A percentile compares a stretch with the other conserved stretches of the same genome.
Conservation (phyloP, 2,888 invertebrate species). For the Oscheius sp. region DNA sequence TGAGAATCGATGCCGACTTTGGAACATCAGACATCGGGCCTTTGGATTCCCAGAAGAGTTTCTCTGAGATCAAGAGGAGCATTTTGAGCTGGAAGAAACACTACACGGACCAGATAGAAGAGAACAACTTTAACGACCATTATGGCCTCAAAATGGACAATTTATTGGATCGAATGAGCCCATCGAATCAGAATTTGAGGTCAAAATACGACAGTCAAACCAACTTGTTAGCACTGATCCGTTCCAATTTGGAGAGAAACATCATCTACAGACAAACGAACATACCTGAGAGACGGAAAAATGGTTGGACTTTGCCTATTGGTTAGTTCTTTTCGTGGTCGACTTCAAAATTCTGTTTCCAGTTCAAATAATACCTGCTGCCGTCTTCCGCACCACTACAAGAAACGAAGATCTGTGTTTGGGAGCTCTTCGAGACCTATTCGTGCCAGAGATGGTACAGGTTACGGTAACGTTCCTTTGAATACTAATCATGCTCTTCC, state of each 20-base stretch:
- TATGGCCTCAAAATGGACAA: conserved; percentile 11
- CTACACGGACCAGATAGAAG: neutral
- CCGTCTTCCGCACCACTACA: neutral
- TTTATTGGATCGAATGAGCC: conserved; percentile 4
- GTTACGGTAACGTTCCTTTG: neutral
- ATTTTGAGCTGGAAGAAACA: neutral
- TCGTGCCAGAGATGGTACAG: conserved; percentile 9
- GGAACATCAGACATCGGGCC: conserved; percentile 8
- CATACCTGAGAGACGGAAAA: conserved; percentile 40
- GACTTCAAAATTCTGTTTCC: neutral
- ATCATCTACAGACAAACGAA: conserved; percentile 32
- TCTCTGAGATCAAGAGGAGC: neutral
- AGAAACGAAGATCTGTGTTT: conserved; percentile 10
- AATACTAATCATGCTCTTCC: neutral
- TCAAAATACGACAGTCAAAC: conserved; percentile 9
- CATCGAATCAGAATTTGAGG: neutral
- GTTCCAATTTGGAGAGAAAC: conserved; percentile 39
- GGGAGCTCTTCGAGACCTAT: conserved; percentile 15
- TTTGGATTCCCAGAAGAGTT: neutral
- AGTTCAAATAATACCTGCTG: conserved; percentile 28
- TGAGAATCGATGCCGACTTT: conserved; percentile 45
- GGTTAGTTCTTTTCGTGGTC: conserved; percentile 10
- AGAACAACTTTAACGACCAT: conserved; percentile 9
- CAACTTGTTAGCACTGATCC: conserved; percentile 4
- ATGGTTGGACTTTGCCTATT: conserved; percentile 31